Evolutionary conservation across 2,797 vertebrate species (phyloP).

Genomic region (Octomys mimax): DNA sequence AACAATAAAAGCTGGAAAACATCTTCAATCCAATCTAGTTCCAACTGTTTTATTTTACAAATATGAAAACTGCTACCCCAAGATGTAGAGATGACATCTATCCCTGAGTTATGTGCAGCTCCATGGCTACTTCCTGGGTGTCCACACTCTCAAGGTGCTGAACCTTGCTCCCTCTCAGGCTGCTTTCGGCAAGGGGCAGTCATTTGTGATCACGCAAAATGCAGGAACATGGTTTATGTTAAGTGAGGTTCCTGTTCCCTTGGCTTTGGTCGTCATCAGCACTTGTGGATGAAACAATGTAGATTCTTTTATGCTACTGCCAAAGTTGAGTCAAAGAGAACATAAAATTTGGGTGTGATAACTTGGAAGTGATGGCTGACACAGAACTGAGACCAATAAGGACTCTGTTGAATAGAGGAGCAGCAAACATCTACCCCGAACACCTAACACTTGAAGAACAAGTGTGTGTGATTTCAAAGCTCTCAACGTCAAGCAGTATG

Average conservation of each 20-base stretch:
- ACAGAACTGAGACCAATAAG: background rate
- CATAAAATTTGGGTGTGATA: background rate
- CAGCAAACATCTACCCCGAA: background rate
- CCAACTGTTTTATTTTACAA: background rate
- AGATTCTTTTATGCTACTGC: background rate
- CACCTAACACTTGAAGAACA: background rate
- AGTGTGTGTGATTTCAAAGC: background rate
- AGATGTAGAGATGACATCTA: background rate
- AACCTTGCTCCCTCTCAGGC: background rate
- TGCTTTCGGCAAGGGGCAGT: background rate
- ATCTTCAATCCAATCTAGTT: background rate
- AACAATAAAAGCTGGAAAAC: background rate
- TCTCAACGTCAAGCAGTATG: background rate
- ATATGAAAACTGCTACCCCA: slow-evolving; percentile 3
- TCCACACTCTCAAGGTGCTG: background rate
- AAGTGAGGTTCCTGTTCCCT: background rate
- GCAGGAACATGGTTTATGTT: background rate
- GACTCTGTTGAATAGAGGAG: background rate
- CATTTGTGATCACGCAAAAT: background rate
- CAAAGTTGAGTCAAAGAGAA: background rate
- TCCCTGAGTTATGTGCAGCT: background rate
- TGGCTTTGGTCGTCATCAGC: background rate
- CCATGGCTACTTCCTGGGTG: background rate
- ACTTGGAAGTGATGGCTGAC: background rate
- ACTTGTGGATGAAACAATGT: background rate